Evolutionary conservation across 2,113 vertebrate species (phyloP), one percentile per base, ranked within the genome.

Genomic region (Phalacrocorax pelagicus): DNA sequence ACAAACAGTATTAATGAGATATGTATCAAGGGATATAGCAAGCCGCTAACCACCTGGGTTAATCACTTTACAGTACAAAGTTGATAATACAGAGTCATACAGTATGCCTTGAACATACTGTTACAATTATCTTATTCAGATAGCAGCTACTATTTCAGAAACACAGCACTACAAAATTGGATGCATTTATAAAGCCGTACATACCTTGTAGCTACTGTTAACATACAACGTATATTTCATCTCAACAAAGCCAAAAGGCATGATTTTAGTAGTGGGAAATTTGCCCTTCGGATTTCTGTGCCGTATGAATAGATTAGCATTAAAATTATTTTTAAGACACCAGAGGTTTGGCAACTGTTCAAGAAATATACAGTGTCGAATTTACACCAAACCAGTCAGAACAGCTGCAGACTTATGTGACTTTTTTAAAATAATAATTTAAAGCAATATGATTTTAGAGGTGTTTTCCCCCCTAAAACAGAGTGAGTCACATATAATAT

Each of bases 1-100:
- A 95, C 95, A 95, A 97, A 93, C 77, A 87, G 91, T 65, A 97
- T 96, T 98, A 98, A 98, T 94, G 94, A 98, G 93, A 96, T 89
- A 94, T 40, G 52, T 90, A 96, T 54, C 95, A 96, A 95, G 91
- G 91, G 95, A 96, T 66, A 59, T 61, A 97, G 96, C 24, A 92
- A 96, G 89, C 91, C 94, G 63, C 92, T 96, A 97, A 97, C 96
- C 96, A 97, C 95, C 95, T 97, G 87, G 88, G 67, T 86, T 97
- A 96, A 97, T 86, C 89, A 81, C 52, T 94, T 77, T 90, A 97
- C 93, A 95, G 70, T 44, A 93, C 57, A 74, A 93, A 97, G 84
- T 75, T 81, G 94, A 15, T 86, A 67, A 70, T 0, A 72, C 20
- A 87, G 71, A 93, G 93, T 71, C 72, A 94, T 4, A 89, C 58